phyloP scores from a whole-genome alignment of 2,797 vertebrate species.

The Enteromius anoplus region DNA sequence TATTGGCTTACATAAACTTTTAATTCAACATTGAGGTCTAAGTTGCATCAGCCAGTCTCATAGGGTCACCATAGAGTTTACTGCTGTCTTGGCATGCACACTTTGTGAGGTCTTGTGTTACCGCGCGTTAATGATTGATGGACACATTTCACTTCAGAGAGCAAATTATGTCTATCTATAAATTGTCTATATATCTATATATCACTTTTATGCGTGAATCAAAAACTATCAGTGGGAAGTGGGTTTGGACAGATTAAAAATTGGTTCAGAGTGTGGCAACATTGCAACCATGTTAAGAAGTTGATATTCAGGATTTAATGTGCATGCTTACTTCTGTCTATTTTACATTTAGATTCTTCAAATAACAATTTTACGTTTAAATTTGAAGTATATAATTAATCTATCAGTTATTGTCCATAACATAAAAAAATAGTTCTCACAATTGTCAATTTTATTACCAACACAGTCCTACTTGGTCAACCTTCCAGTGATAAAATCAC shows the following conservation, averaged over 20 bases:
- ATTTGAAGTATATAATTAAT: not conserved
- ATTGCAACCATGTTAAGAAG: not conserved
- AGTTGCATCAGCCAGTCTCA: not conserved
- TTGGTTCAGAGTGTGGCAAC: not conserved
- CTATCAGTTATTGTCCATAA: not conserved
- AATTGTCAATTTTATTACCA: not conserved
- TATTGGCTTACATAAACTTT: constrained; percentile 27
- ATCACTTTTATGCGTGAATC: constrained; percentile 68
- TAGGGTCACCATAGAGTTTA: not conserved
- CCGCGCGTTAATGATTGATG: constrained; percentile 65
- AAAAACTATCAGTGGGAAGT: constrained; percentile 12
- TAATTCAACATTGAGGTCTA: not conserved
- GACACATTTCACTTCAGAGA: constrained; percentile 15
- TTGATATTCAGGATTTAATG: constrained; percentile 18
- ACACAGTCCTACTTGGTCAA: not conserved
- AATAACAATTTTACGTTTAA: not conserved
- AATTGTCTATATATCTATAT: constrained; percentile 31
- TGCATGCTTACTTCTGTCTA: not conserved
- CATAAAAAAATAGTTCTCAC: not conserved
- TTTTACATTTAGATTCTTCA: constrained; percentile 18
- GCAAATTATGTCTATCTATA: not conserved
- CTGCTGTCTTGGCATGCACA: constrained; percentile 9
- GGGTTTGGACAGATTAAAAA: not conserved
- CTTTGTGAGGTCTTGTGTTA: constrained; percentile 58
- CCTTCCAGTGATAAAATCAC: not conserved